phyloP scores from a whole-genome alignment of 2,888 invertebrate species.

The Rhyacophila evoluta region DNA sequence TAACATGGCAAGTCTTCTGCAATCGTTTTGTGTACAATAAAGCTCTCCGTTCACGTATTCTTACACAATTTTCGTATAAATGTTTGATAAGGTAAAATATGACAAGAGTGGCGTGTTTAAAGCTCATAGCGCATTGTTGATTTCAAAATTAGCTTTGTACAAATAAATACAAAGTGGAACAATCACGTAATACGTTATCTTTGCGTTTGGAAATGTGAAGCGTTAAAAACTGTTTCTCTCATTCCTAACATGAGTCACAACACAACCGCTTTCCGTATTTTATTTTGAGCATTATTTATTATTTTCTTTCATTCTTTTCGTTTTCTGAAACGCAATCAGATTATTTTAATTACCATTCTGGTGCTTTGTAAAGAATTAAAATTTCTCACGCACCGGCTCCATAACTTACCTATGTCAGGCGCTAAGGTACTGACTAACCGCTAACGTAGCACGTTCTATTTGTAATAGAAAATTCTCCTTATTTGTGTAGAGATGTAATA shows the following conservation, averaged over 20 bases:
- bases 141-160: slow-evolving; percentile 54
- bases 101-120: slow-evolving; percentile 50
- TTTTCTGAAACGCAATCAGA: slow-evolving; percentile 54
- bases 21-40: not conserved
- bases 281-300: slow-evolving; percentile 52
- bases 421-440: not conserved
- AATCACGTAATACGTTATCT: slow-evolving; percentile 48
- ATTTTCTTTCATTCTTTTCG: slow-evolving; percentile 53
- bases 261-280: slow-evolving; percentile 30
- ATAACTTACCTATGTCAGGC: slow-evolving; percentile 37
- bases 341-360: slow-evolving; percentile 55
- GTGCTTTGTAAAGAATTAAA: slow-evolving; percentile 53
- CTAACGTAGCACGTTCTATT: slow-evolving; percentile 2
- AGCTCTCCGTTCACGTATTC: not conserved
- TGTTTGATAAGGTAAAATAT: slow-evolving; percentile 51
- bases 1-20: no score
- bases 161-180: slow-evolving; percentile 53
- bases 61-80: not conserved
- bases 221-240: slow-evolving; percentile 33
- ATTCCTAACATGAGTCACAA: slow-evolving; percentile 20
- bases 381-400: slow-evolving; percentile 52
- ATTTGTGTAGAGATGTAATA: not conserved
- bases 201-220: slow-evolving; percentile 27
- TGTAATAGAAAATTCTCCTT: not conserved
- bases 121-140: slow-evolving; percentile 49